phyloP scores from a whole-genome alignment of 2,797 vertebrate species.

The Anguilla obscura region DNA sequence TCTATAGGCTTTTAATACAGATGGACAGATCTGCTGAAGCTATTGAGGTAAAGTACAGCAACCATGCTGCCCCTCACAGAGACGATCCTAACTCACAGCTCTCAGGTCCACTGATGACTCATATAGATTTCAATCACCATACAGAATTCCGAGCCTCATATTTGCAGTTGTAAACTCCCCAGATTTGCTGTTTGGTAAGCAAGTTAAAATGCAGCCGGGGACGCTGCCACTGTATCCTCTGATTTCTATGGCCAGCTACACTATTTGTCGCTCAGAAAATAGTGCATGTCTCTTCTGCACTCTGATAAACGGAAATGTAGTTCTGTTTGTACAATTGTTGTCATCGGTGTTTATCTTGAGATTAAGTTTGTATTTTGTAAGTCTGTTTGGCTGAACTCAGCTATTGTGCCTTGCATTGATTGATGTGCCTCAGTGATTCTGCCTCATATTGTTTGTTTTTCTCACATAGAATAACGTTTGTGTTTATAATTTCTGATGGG shows the following conservation, averaged over 20 bases:
- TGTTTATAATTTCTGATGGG: neutral
- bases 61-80: neutral
- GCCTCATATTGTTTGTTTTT: neutral
- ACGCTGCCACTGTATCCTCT: neutral
- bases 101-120: neutral
- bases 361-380: neutral
- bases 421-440: neutral
- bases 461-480: neutral
- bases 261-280: neutral
- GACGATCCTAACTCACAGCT: neutral
- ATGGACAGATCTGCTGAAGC: neutral
- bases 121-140: neutral
- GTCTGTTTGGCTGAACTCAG: neutral
- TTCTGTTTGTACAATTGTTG: neutral
- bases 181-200: neutral
- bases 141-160: neutral
- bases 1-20: neutral
- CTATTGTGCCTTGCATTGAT: neutral
- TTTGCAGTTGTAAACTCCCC: neutral
- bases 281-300: neutral
- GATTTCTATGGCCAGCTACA: neutral
- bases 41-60: neutral
- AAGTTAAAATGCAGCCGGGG: neutral
- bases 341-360: neutral
- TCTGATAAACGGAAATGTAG: neutral